Evolutionary conservation across 2,113 vertebrate species (phyloP).

Genomic region (Solenodon paradoxus): DNA sequence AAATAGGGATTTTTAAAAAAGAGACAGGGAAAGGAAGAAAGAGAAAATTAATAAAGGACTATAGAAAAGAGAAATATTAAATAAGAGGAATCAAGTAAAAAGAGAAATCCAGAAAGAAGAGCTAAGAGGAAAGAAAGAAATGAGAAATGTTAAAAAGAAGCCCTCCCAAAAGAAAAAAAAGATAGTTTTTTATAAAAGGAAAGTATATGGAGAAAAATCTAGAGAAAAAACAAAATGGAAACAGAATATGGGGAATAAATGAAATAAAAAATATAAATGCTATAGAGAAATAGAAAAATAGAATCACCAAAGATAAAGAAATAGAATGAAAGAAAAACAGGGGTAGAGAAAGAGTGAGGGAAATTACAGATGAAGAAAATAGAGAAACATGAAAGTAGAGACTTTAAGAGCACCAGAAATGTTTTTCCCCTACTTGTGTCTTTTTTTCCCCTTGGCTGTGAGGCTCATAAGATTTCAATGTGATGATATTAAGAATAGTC

Average conservation of each 20-base stretch:
- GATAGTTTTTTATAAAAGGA: not conserved
- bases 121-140: not conserved
- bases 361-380: not conserved
- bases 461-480: not conserved
- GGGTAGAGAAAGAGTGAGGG: not conserved
- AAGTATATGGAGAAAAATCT: not conserved
- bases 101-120: not conserved
- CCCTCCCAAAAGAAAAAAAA: not conserved
- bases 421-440: not conserved
- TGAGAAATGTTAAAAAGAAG: not conserved
- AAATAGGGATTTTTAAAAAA: not conserved
- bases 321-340: not conserved
- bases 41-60: not conserved
- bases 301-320: not conserved
- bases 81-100: not conserved
- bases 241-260: not conserved
- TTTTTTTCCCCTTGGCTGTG: not conserved
- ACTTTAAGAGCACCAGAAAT: not conserved
- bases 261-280: conserved; percentile 1
- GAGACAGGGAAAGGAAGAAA: not conserved
- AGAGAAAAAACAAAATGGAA: not conserved
- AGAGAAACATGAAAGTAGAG: conserved; percentile 1
- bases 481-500: not conserved
- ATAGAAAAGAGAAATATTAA: not conserved
- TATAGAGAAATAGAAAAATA: not conserved